Base-by-base conservation (phyloP, 2,888 invertebrate genomes). In the Scaptomyza polygonia region DNA sequence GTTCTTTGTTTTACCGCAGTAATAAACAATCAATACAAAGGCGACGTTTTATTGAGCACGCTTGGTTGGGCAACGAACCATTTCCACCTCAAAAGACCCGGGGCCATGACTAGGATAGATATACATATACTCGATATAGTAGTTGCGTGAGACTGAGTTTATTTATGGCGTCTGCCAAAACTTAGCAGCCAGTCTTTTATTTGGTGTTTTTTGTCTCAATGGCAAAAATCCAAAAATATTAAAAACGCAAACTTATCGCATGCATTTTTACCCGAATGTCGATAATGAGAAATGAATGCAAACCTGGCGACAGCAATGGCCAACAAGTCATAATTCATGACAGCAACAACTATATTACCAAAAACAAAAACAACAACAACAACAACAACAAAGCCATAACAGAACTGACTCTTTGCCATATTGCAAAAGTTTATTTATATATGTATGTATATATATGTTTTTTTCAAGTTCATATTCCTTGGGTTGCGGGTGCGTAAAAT, bases 1-100 rank as follows among this genome's bases (percentile, higher is more conserved):
- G 58, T 49, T 45, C 56, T 59, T 54, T 54, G 58, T 67, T 59
- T 72, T 78, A 72, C 85, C 82, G 86, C 86, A 85, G 85, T 80
- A 85, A 85, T 86, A 85, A 85, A 85, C 86, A 86, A 84, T 83
- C 85, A 85, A 83, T 71, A 72, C 76, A 83, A 83, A 86, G 78
- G 73, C 81, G 78, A 78, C 85, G 67, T 75, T 85, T 84, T 86
- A 86, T 86, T 85, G 80, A 77, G 52, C 77, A 79, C 77, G 82
- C 59, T 86, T 84, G 84, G 86, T 79, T 86, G 77, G 78, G 57
- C 72, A 64, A 53, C 59, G 21, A 21, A 21, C 3, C n/a, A n/a
- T 43, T 43, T 54, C 55, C 54, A 47, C 52, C 51, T 25, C 9
- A 18, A 9, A 11, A 18, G 44, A 43, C 27, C 52, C 18, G 56